A percentile compares a stretch with the other conserved stretches of the same genome.
phyloP scores from a whole-genome alignment of 2,113 vertebrate genomes.

The Thymallus thymallus region DNA sequence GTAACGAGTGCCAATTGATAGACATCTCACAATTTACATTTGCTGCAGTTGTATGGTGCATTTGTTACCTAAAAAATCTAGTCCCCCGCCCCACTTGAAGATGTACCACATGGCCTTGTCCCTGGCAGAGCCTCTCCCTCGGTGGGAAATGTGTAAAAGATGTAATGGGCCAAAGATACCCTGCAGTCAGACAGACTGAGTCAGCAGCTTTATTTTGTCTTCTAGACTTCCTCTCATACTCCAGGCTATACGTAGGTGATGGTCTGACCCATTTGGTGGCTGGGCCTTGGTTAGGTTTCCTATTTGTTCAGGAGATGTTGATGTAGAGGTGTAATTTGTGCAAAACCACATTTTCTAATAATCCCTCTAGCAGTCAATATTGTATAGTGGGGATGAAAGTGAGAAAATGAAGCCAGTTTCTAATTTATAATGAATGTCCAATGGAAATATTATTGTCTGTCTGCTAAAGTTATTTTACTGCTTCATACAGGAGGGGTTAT shows the following conservation, averaged over 20 bases:
- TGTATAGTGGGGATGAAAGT: background rate
- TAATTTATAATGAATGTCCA: background rate
- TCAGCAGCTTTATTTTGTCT: too few relatives aligned
- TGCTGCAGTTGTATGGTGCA: too few relatives aligned
- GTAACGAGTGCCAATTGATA: too few relatives aligned
- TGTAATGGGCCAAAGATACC: slow-evolving; percentile 46
- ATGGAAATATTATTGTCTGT: slow-evolving; percentile 26
- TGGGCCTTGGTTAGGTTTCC: slow-evolving; percentile 1
- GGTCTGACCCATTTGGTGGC: slow-evolving; percentile 28
- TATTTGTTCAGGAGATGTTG: slow-evolving; percentile 28
- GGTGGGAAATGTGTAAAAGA: slow-evolving; percentile 53
- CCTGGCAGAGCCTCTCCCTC: slow-evolving; percentile 43
- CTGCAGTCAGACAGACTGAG: slow-evolving; percentile 39
- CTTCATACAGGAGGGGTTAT: background rate
- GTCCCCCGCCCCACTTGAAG: slow-evolving; percentile 2
- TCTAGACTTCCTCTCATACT: too few relatives aligned
- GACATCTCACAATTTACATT: too few relatives aligned
- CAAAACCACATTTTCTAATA: background rate
- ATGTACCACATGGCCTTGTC: slow-evolving; percentile 17
- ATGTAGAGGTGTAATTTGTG: background rate
- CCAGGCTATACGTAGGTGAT: too few relatives aligned
- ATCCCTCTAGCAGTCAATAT: background rate
- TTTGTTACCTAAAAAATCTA: too few relatives aligned
- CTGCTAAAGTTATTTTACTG: slow-evolving; percentile 6
- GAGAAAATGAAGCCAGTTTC: background rate